Evolutionary conservation across 35 echinoderm and acorn worm genomes (phyloP).

Genomic region (Acanthaster planci): DNA sequence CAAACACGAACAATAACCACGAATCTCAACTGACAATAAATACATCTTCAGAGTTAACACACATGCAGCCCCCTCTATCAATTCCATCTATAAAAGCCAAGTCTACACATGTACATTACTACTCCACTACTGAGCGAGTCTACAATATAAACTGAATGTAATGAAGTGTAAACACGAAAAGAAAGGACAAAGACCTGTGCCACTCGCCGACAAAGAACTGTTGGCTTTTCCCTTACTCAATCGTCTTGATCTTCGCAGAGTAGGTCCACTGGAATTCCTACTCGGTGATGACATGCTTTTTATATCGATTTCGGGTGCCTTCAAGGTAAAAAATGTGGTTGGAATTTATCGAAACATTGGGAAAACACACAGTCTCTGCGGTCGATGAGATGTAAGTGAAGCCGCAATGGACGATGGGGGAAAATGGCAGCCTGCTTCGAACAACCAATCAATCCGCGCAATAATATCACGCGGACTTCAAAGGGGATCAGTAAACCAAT

Average conservation of each 20-base stretch:
- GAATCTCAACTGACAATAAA: too few species aligned
- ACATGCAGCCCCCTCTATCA: too few species aligned
- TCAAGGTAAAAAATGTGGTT: slow-evolving; percentile 21
- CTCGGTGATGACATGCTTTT: slow-evolving; percentile 66
- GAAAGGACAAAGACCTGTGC: slow-evolving; percentile 69
- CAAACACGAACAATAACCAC: too few species aligned
- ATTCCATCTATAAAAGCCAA: too few species aligned
- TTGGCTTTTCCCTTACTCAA: slow-evolving; percentile 71
- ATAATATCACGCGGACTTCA: slow-evolving; percentile 33
- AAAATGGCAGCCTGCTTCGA: slow-evolving; percentile 25
- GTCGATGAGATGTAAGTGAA: slow-evolving; percentile 19
- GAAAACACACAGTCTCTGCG: slow-evolving; percentile 12
- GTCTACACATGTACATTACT: too few species aligned
- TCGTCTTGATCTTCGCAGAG: slow-evolving; percentile 75
- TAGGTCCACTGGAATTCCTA: slow-evolving; percentile 71
- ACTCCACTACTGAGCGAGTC: too few species aligned
- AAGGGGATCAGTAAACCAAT: not conserved
- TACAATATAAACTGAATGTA: not conserved
- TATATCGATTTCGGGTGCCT: slow-evolving; percentile 28
- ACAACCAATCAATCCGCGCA: slow-evolving; percentile 27
- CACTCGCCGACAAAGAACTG: slow-evolving; percentile 75
- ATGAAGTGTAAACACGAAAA: slow-evolving; percentile 36
- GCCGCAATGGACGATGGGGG: slow-evolving; percentile 19
- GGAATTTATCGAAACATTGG: slow-evolving; percentile 27
- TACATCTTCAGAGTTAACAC: too few species aligned